A percentile compares a stretch with the other conserved stretches of the same genome.
Conservation (phyloP, 2,113 vertebrate genomes). For the Callionymus lyra region DNA sequence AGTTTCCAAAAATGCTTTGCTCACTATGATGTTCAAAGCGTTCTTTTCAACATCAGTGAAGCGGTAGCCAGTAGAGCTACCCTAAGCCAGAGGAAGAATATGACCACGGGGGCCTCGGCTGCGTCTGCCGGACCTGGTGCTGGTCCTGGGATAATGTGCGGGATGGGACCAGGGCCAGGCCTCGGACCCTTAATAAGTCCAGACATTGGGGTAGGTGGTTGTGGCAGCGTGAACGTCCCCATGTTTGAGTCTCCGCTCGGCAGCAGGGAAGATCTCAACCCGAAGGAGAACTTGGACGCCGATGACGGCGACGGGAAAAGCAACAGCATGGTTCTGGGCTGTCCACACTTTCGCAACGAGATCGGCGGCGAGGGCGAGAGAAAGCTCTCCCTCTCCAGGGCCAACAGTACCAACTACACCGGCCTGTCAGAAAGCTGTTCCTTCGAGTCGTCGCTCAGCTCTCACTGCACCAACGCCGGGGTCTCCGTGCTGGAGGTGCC, state of each 20-base stretch:
- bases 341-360: slow-evolving; percentile 91
- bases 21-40: slow-evolving; percentile 94
- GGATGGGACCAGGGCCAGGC: slow-evolving; percentile 23
- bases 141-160: slow-evolving; percentile 7
- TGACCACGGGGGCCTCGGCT: slow-evolving; percentile 89
- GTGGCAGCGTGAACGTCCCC: slow-evolving; percentile 38
- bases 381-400: slow-evolving; percentile 83
- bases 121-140: slow-evolving; percentile 70
- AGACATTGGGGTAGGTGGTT: slow-evolving; percentile 35
- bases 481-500: slow-evolving; percentile 94
- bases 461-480: slow-evolving; percentile 94
- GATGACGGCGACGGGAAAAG: slow-evolving; percentile 96
- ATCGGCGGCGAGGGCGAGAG: slow-evolving; percentile 90
- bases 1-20: slow-evolving; percentile 92
- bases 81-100: slow-evolving; percentile 87
- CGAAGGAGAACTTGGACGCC: slow-evolving; percentile 83
- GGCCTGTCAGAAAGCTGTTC: slow-evolving; percentile 83
- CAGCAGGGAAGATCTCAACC: slow-evolving; percentile 89
- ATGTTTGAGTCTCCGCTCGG: slow-evolving; percentile 83
- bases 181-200: slow-evolving; percentile 10
- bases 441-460: slow-evolving; percentile 91
- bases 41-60: slow-evolving; percentile 92
- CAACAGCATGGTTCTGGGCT: slow-evolving; percentile 81
- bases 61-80: slow-evolving; percentile 79
- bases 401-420: slow-evolving; percentile 74